phyloP scores from a whole-genome alignment of 1,140 invertebrate genomes.

The Amyelois transitella region DNA sequence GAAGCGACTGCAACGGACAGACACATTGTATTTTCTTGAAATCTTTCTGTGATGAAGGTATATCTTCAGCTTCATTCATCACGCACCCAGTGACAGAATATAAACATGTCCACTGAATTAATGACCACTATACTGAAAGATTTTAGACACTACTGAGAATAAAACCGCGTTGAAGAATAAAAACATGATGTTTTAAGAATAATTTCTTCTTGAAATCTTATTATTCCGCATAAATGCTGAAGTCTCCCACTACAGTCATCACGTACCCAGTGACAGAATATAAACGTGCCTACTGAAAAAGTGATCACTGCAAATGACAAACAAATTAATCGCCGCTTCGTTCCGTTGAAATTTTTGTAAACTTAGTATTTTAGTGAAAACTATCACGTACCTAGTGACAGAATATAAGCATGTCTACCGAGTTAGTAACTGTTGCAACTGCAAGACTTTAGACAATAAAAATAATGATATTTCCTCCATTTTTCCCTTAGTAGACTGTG shows the following conservation, averaged over 20 bases:
- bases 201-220: background rate
- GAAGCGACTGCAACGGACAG: too few relatives aligned
- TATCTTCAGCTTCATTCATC: too few relatives aligned
- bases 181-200: too few relatives aligned
- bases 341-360: background rate
- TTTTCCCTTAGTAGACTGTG: background rate
- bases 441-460: background rate
- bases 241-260: background rate
- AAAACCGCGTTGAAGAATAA: background rate
- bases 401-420: conserved; percentile 11
- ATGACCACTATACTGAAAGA: background rate
- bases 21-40: too few relatives aligned
- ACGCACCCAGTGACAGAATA: too few relatives aligned
- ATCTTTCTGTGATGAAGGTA: too few relatives aligned
- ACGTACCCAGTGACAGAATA: conserved; percentile 1
- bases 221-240: too few relatives aligned
- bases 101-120: too few relatives aligned
- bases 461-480: background rate
- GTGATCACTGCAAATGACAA: conserved; percentile 10
- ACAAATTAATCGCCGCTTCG: background rate
- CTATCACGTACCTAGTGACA: conserved; percentile 18
- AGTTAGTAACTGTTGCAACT: too few relatives aligned
- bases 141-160: background rate
- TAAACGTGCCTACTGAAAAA: conserved; percentile 24
- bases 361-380: background rate